Base-by-base conservation (phyloP, 2,113 vertebrate species). In the Scomber scombrus region DNA sequence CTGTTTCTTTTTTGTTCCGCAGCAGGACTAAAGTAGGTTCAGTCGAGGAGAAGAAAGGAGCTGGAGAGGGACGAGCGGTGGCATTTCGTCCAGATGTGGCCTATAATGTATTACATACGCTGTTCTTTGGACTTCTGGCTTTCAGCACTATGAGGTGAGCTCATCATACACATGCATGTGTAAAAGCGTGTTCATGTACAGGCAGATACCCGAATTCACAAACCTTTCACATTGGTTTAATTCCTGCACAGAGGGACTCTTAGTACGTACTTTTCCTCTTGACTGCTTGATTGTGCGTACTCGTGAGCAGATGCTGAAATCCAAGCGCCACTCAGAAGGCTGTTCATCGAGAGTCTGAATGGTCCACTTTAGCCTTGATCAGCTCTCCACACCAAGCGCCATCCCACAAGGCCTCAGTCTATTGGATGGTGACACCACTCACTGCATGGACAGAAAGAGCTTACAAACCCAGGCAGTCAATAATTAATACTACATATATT, bases 111-210 rank as follows among this genome's bases (percentile, higher is more conserved):
- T 82, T 96, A 45, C 98, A 99, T 74, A 96, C 96, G 0, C 71
- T 98, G 47, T 93, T 98, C 78, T 99, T 96, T 11, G 97, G 97
- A 40, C 94, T 97, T 55, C 91, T 99, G 86, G 97, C 97, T 12
- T 92, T 97, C 92, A 98, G 97, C 92, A 99, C 98, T 10, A 99
- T 99, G 97, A 97, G 98, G 98, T 99, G 95, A 89, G 76, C 40
- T 8, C 58, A 16, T 8, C 58, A 16, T 21, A n/a, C 49, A 55
- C 58, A 26, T 18, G 19, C 40, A 34, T 14, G 14, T 10, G 29
- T 49, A 61, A 54, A 62, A 47, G n/a, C 16, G 29, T n/a, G 15
- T 23, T 74, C 18, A 66, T 55, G 11, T 16, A 1, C 55, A 34
- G 0, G 2, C 55, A 26, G 19, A 51, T 23, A 68, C 46, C 14